These are phyloP conservation scores for Sebastes oblongus DNA, from an alignment of 2,797 vertebrate species.

Conservation along the genomic window DNA sequence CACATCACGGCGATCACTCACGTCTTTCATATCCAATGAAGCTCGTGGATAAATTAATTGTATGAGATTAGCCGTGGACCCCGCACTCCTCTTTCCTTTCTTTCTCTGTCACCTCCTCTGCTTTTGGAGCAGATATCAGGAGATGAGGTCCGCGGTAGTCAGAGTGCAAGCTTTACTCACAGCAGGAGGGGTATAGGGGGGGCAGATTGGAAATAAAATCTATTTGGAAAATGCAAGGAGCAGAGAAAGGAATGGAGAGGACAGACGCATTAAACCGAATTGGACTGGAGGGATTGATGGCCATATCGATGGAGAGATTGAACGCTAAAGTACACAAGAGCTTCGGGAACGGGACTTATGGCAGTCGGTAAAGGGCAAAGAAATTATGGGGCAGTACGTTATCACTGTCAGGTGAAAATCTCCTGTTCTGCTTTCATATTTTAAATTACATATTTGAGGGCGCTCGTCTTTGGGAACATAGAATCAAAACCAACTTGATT, in stretches of 20 bases:
- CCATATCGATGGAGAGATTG: slow-evolving; percentile 42
- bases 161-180: slow-evolving; percentile 26
- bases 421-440: background rate
- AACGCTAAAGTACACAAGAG: slow-evolving; percentile 28
- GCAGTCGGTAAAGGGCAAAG: slow-evolving; percentile 20
- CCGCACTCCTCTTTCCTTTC: slow-evolving; percentile 14
- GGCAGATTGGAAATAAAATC: slow-evolving; percentile 44
- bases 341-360: background rate
- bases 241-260: slow-evolving; percentile 32
- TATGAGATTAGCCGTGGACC: slow-evolving; percentile 48
- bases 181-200: slow-evolving; percentile 9
- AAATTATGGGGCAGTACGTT: background rate
- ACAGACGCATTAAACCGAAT: slow-evolving; percentile 45
- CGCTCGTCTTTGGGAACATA: background rate
- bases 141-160: slow-evolving; percentile 28
- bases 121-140: slow-evolving; percentile 46
- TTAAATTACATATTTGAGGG: background rate
- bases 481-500: background rate
- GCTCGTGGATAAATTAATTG: slow-evolving; percentile 53
- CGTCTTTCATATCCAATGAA: slow-evolving; percentile 51
- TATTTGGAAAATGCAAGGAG: slow-evolving; percentile 46
- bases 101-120: slow-evolving; percentile 35
- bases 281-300: slow-evolving; percentile 31
- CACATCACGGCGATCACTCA: slow-evolving; percentile 49
- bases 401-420: background rate